These are phyloP conservation scores for Myotis vivesi DNA, from an alignment of 2,797 vertebrate species.

Conservation along the genomic window DNA sequence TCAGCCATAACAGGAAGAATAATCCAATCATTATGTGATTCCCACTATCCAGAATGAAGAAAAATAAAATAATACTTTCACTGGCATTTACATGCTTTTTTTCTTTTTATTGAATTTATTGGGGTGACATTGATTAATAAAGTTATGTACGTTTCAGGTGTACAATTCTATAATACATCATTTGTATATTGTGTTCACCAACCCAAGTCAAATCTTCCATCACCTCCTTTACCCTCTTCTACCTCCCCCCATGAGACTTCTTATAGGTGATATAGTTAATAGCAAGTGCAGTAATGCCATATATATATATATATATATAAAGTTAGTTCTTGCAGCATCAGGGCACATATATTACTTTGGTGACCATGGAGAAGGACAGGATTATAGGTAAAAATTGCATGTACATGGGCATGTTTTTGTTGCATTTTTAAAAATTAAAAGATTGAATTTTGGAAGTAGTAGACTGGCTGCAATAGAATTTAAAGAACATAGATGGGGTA, in stretches of 20 bases:
- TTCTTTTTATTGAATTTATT: background rate
- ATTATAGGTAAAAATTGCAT: background rate
- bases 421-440: background rate
- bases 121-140: background rate
- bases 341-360: background rate
- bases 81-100: background rate
- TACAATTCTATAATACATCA: background rate
- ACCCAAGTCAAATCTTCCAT: background rate
- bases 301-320: background rate
- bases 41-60: background rate
- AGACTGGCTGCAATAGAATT: background rate
- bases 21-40: background rate
- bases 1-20: background rate
- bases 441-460: slow-evolving; percentile 3
- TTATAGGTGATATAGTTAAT: background rate
- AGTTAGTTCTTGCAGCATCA: background rate
- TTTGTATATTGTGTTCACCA: background rate
- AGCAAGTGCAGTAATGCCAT: background rate
- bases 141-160: background rate
- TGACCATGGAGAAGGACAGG: background rate
- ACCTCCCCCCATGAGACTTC: background rate
- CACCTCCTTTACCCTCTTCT: background rate
- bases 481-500: background rate
- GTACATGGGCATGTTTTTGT: background rate
- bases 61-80: background rate